Evolutionary conservation across 2,797 vertebrate genomes (phyloP), one percentile per base, ranked within the genome.

Genomic region (Molossus alvarezi): DNA sequence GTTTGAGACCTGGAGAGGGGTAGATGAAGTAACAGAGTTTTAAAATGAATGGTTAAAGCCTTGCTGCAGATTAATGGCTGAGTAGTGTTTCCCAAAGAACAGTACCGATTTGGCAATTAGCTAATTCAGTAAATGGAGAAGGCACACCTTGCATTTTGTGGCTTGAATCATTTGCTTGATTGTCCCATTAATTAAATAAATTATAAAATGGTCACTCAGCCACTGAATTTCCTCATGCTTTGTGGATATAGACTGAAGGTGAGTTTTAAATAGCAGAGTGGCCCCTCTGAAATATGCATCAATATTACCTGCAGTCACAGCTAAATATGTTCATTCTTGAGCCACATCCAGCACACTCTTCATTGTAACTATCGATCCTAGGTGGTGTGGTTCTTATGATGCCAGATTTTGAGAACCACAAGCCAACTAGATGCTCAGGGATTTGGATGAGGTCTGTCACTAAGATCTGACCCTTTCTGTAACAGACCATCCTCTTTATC

Each of bases 21-120:
- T 25, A 69, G 41, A 60, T 57, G 55, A 79, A 33, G 3, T 57
- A 83, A 48, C 7, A 75, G n/a, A 77, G 79, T 37, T 88, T 88
- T 60, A n/a, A 88, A 89, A 91, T 72, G 29, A 95, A 87, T 51
- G 64, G 21, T 69, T 84, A 88, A 73, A 67, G 73, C 5, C 7
- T 48, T 83, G 14, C 53, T 62, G 58, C 65, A 86, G 14, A 77
- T 90, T 69, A 88, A 77, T 75, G 33, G 29, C 84, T 41, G 18
- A 29, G 83, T 91, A 12, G 13, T 58, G 25, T 64, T 83, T 89
- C 14, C 55, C 67, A 77, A 65, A 88, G 64, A 64, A 60, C 21
- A 64, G 27, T 11, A 3, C 18, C 27, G 15, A 76, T 75, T 75
- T 92, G 53, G 71, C 60, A 79, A 17, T 82, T n/a, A 57, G 23